Percentiles rank a stretch among this genome's conserved stretches.
Evolutionary conservation across 2,113 vertebrate genomes (phyloP).

Genomic region (Rhynchomys soricoides): DNA sequence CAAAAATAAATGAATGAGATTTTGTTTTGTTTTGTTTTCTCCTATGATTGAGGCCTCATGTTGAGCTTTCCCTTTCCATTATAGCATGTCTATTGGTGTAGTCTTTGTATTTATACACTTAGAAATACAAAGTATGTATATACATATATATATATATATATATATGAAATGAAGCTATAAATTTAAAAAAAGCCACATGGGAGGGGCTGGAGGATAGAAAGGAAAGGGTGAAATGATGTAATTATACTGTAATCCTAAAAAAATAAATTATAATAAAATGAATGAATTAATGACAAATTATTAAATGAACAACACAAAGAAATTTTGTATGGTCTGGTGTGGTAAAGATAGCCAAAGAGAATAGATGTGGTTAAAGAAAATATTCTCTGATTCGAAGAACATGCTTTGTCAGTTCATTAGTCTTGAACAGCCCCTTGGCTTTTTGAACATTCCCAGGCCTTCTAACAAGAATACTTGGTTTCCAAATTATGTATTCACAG

Average conservation of each 20-base stretch:
- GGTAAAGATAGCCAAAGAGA: background rate
- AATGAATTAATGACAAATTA: background rate
- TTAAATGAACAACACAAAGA: conserved; percentile 24
- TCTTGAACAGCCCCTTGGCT: background rate
- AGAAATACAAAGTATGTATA: background rate
- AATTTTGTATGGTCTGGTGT: background rate
- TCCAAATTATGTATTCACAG: conserved; percentile 41
- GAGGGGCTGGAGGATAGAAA: background rate
- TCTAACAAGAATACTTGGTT: conserved; percentile 57
- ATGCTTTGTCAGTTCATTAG: conserved; percentile 30
- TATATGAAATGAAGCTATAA: no score
- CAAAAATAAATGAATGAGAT: background rate
- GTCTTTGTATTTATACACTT: background rate
- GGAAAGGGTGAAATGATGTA: background rate
- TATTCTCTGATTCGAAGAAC: background rate
- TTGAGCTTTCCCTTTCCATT: background rate
- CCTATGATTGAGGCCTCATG: background rate
- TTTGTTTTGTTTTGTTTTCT: background rate
- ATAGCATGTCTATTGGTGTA: background rate
- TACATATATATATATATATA: background rate
- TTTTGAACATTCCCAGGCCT: conserved; percentile 27
- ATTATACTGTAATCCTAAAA: background rate
- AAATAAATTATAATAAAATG: background rate
- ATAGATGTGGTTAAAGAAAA: background rate
- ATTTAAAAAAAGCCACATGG: background rate